Evolutionary conservation across 2,888 invertebrate genomes (phyloP), one percentile per base, ranked within the genome.

Genomic region (Drosophila meridionalis): DNA sequence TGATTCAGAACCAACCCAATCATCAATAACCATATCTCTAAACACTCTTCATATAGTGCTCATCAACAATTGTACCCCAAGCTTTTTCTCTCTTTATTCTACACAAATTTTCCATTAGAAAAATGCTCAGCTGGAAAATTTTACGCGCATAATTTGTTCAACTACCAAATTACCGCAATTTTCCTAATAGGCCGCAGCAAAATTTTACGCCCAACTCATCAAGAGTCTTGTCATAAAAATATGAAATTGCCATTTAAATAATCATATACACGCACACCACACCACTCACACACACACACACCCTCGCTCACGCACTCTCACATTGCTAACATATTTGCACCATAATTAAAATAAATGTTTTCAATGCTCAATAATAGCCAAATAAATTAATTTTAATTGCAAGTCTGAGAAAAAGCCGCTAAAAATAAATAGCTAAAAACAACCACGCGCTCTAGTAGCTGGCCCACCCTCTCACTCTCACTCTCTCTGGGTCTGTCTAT

Each of bases 351-450:
- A 87, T 85, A 89, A 88, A 87, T 82, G 88, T 72, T 78, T 78
- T 81, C 79, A 78, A 86, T 88, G 83, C 84, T 77, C 80, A 89
- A 90, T 90, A 88, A 88, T 84, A 83, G 82, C 73, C 87, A 82
- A 89, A 88, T 88, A 90, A 88, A 88, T 90, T 80, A 73, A 87
- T 83, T 87, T 90, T 88, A 89, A 88, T 83, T 88, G 79, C 83
- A 66, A 71, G 63, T 59, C 61, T 38, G 74, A 58, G 52, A 56
- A 69, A 72, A 70, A 65, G 56, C 30, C 53, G 50, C 83, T 88
- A 74, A 83, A 85, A 87, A 85, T 87, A 83, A 62, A 73, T 61
- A 30, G 34, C 59, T 55, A 55, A 67, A 69, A 66, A 30, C 38
- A 20, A 48, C 43, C 65, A 43, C 67, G 45, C 58, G 59, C 52